Percentiles rank a stretch among this genome's conserved stretches.
Conservation (phyloP, 2,113 vertebrate species). For the Beaufortia kweichowensis region DNA sequence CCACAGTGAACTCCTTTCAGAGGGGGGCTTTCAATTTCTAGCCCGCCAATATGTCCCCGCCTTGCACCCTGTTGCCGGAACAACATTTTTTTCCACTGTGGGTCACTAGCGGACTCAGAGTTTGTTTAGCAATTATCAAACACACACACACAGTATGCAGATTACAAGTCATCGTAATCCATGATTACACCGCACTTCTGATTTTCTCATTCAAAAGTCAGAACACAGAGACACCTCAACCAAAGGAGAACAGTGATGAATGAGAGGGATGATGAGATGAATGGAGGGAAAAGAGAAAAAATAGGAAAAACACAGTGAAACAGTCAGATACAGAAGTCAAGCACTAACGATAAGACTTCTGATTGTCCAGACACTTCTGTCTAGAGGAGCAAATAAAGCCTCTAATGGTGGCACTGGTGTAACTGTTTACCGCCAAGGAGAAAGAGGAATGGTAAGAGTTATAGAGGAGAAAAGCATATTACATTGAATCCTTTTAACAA, state of each 20-base stretch:
- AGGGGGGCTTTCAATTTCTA: conserved; percentile 34
- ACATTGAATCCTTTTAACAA: conserved; percentile 55
- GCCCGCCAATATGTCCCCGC: conserved; percentile 23
- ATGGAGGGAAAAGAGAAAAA: not conserved
- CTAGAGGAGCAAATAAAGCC: not conserved
- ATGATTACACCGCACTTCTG: not conserved
- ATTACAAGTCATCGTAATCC: not conserved
- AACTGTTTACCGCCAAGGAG: conserved; percentile 1
- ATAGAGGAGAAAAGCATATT: conserved; percentile 54
- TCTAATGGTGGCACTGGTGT: conserved; percentile 12
- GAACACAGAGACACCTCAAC: not conserved
- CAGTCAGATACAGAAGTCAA: not conserved
- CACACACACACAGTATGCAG: not conserved
- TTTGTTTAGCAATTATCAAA: conserved; percentile 21
- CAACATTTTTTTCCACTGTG: conserved; percentile 41
- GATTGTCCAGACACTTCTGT: not conserved
- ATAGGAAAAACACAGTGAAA: not conserved
- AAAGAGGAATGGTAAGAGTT: conserved; percentile 35
- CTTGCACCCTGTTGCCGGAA: conserved; percentile 12
- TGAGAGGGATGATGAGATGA: not conserved
- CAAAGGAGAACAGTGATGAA: not conserved
- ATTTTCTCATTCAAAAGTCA: not conserved
- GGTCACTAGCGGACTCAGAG: conserved; percentile 17
- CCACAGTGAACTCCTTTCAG: conserved; percentile 40
- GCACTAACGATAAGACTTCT: not conserved